Conservation (phyloP, 2,888 invertebrate genomes). For the Helicoverpa assulta region DNA sequence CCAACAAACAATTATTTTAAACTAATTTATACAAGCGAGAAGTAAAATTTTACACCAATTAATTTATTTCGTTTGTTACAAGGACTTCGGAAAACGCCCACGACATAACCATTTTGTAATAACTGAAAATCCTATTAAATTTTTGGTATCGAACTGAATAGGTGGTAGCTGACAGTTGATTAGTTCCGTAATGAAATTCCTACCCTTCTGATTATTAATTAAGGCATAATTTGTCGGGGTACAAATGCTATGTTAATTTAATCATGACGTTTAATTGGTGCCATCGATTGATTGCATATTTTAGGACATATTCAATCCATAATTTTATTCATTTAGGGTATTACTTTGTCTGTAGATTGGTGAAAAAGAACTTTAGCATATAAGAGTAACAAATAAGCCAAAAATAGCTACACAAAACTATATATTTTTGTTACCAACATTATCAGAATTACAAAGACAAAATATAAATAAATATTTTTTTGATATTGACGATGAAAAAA, state of each 20-base stretch:
- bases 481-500: background rate
- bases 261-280: conserved; percentile 10
- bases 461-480: background rate
- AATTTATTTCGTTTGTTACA: conserved; percentile 20
- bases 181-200: conserved; percentile 68
- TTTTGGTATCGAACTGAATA: conserved; percentile 56
- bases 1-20: background rate
- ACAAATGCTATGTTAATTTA: conserved; percentile 27
- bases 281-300: background rate
- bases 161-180: conserved; percentile 65
- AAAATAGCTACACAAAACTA: no score
- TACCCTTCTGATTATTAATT: conserved; percentile 51
- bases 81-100: conserved; percentile 22
- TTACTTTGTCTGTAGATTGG: background rate
- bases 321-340: background rate
- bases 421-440: background rate
- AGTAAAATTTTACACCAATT: conserved; percentile 7
- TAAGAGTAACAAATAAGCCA: no score
- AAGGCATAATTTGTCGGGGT: conserved; percentile 30
- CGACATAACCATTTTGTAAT: conserved; percentile 43
- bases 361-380: no score
- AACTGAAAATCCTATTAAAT: conserved; percentile 51
- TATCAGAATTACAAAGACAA: background rate
- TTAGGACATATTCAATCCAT: background rate
- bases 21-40: background rate